A percentile compares a stretch with the other conserved stretches of the same genome.
Conservation (phyloP, 2,113 vertebrate species). For the Sorex araneus region DNA sequence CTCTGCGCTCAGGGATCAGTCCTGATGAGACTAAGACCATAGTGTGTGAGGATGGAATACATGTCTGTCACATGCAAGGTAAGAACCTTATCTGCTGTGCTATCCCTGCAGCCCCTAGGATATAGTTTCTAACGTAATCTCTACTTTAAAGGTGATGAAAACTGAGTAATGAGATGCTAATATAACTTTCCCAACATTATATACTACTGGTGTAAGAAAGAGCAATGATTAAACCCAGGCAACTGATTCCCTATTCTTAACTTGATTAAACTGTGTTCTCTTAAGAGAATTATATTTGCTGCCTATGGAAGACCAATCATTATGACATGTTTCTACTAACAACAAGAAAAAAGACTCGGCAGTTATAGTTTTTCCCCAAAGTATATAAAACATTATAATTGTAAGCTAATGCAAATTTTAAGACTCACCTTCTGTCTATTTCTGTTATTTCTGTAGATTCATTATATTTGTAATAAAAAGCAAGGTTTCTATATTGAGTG, state of each 20-base stretch:
- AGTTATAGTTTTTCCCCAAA: not conserved
- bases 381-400: not conserved
- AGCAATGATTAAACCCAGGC: not conserved
- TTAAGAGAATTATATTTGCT: not conserved
- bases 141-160: constrained; percentile 8
- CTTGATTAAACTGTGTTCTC: not conserved
- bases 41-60: too few species aligned
- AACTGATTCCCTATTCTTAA: not conserved
- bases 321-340: not conserved
- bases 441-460: not conserved
- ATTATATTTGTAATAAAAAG: not conserved
- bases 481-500: too few species aligned
- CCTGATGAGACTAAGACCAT: too few species aligned
- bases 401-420: not conserved
- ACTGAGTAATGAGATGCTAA: fast-evolving
- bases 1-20: too few species aligned
- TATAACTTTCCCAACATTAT: not conserved
- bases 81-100: too few species aligned
- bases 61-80: too few species aligned
- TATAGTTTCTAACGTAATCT: not conserved
- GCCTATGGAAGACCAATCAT: not conserved
- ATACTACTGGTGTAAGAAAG: not conserved
- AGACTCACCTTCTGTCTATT: not conserved
- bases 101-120: too few species aligned
- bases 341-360: not conserved